phyloP scores from a whole-genome alignment of 1,140 invertebrate genomes.

The Heliconius himera region DNA sequence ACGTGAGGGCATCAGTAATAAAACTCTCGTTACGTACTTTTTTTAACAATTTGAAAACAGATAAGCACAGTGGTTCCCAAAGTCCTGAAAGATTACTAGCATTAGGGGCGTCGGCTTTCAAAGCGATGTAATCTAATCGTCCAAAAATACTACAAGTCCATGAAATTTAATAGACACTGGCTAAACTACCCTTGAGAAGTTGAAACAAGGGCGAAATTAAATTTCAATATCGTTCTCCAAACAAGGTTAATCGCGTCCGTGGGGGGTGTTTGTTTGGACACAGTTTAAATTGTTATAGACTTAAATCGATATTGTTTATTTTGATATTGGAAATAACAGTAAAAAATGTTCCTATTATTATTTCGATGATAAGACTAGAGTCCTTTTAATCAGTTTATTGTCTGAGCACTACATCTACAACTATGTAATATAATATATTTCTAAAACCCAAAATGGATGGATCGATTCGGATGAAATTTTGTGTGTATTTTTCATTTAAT shows the following conservation, averaged over 20 bases:
- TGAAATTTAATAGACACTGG: conserved; percentile 31
- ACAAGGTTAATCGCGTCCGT: conserved; percentile 38
- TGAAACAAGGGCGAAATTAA: conserved; percentile 37
- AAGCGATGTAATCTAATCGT: conserved; percentile 18
- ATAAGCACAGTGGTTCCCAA: not conserved
- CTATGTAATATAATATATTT: too few relatives aligned
- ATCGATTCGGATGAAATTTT: too few relatives aligned
- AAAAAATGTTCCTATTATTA: not conserved
- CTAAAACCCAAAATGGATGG: too few relatives aligned
- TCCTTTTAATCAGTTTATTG: not conserved
- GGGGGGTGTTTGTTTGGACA: conserved; percentile 30
- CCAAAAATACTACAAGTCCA: conserved; percentile 21
- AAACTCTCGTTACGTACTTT: not conserved
- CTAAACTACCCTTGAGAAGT: conserved; percentile 30
- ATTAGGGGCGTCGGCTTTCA: not conserved
- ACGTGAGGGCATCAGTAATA: not conserved
- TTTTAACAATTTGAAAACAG: not conserved
- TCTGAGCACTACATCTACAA: not conserved
- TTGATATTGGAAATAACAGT: not conserved
- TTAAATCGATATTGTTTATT: not conserved
- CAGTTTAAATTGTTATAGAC: conserved; percentile 31
- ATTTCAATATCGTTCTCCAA: conserved; percentile 39
- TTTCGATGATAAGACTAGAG: not conserved
- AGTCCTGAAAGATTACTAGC: not conserved
- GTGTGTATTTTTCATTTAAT: too few relatives aligned